A percentile compares a stretch with the other conserved stretches of the same genome.
Evolutionary conservation across 2,113 vertebrate species (phyloP).

Genomic region (Lagenorhynchus albirostris): DNA sequence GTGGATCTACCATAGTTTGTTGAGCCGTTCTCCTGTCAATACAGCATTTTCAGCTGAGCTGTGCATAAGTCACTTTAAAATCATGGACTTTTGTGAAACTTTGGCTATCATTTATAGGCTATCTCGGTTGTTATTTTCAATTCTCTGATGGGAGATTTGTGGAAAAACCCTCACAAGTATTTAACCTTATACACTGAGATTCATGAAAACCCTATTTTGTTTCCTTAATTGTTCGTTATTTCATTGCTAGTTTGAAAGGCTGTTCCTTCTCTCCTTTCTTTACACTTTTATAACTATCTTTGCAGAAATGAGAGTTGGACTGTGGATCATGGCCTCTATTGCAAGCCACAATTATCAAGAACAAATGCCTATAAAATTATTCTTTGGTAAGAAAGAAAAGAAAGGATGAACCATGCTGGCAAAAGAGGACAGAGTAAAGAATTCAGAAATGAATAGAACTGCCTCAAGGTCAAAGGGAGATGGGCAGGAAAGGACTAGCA

Average conservation of each 20-base stretch:
- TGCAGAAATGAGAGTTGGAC: neutral
- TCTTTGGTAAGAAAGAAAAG: neutral
- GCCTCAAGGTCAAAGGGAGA: neutral
- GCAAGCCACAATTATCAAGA: neutral
- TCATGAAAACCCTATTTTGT: neutral
- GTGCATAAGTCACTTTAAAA: neutral
- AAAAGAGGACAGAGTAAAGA: neutral
- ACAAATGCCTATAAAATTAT: neutral
- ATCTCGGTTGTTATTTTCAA: neutral
- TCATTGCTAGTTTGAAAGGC: neutral
- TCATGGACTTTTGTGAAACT: neutral
- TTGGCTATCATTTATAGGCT: neutral
- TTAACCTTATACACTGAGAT: neutral
- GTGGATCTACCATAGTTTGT: neutral
- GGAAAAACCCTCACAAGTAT: neutral
- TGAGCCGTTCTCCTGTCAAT: neutral
- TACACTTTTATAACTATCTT: neutral
- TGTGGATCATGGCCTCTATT: neutral
- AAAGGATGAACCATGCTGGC: neutral
- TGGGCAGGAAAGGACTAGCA: neutral
- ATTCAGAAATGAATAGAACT: neutral
- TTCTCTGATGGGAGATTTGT: neutral
- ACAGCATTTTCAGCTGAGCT: neutral
- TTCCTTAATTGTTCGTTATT: neutral
- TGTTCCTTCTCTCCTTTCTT: neutral